Evolutionary conservation across 2,797 vertebrate genomes (phyloP), one percentile per base, ranked within the genome.

Genomic region (Acanthurus lineatus): DNA sequence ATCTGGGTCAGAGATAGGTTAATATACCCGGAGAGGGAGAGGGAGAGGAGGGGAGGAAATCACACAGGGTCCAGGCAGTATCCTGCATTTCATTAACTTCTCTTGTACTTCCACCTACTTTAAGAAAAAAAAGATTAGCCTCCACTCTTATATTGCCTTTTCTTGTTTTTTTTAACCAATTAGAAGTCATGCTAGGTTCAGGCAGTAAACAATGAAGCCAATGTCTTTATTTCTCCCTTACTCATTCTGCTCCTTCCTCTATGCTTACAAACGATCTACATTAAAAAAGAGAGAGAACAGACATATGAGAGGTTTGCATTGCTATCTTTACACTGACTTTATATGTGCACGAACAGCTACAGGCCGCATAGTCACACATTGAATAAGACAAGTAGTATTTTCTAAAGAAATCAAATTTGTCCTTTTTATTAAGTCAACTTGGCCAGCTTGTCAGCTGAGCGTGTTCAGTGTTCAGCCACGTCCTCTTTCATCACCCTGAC

Each of bases 1-100:
- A 90, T 86, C 69, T 83, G 80, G 91, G 91, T 94, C 90, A 92
- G 64, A 79, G 45, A 75, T 53, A 80, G 90, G 90, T 91, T 91
- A 92, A 90, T 85, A 77, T 53, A 82, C 57, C 14, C 75, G 76
- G 70, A 77, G 40, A 70, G 56, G 53, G 16, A 61, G 60, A 32
- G 32, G 32, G 32, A 7, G 32, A 35, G 32, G 32, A 35, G 32
- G 6, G 32, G 32, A 52, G 57, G 45, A 52, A 58, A 63, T 67
- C 57, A 54, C 45, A 67, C 44, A 53, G 52, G 32, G 42, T n/a
- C 54, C 47, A 44, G 22, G 62, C 72, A 81, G 62, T 22, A 82
- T 59, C 82, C 47, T 77, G 71, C 51, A 84, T 86, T 79, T 79
- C 75, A 83, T 81, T 83, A 63, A 75, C 73, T 66, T 45, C 40